Percentiles rank a stretch among this genome's conserved stretches.
Evolutionary conservation across 1,140 invertebrate species (phyloP).

Genomic region (Paramacrobiotus metropolitanus): DNA sequence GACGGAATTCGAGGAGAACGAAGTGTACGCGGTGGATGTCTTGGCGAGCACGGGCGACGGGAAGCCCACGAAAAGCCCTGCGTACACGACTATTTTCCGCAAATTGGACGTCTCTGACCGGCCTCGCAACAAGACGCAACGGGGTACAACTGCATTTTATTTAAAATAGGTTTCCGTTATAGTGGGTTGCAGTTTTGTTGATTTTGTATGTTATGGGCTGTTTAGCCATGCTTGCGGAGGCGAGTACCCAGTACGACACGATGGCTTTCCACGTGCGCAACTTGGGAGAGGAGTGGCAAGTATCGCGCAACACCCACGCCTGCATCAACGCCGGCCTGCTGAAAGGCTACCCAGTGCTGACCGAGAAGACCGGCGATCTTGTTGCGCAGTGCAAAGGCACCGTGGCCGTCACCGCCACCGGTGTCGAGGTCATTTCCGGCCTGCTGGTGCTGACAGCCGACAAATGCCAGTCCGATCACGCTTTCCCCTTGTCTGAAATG

Average conservation of each 20-base stretch:
- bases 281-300: conserved; percentile 90
- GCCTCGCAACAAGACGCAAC: conserved; percentile 83
- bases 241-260: conserved; percentile 42
- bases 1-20: conserved; percentile 77
- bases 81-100: conserved; percentile 87
- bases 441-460: conserved; percentile 62
- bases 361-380: conserved; percentile 47
- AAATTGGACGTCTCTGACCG: conserved; percentile 93
- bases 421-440: conserved; percentile 82
- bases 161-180: conserved; percentile 5
- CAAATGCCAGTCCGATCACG: conserved; percentile 50
- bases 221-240: conserved; percentile 66
- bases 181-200: background rate
- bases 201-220: too few species aligned
- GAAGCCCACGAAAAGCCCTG: conserved; percentile 36
- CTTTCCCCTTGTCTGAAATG: conserved; percentile 56
- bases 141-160: conserved; percentile 23
- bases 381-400: conserved; percentile 98
- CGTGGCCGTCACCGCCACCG: conserved; percentile 79
- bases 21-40: conserved; percentile 96
- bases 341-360: conserved; percentile 76
- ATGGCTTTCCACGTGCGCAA: conserved; percentile 46
- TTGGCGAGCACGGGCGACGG: conserved; percentile 81
- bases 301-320: conserved; percentile 86
- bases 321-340: conserved; percentile 93